Conservation (phyloP, 2,797 vertebrate genomes). For the Bradypodion pumilum region DNA sequence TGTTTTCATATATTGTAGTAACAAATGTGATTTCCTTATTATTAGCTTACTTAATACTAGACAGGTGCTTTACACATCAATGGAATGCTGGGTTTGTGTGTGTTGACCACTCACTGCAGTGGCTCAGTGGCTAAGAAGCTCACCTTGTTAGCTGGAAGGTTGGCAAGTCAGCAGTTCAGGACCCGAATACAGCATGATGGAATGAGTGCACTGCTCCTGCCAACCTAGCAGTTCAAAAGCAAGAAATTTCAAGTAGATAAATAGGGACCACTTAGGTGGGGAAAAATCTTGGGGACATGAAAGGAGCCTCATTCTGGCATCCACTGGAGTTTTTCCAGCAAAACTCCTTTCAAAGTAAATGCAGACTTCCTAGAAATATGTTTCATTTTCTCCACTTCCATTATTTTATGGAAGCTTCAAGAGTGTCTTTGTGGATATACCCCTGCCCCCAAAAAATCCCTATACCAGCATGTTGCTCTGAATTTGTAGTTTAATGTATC, state of each 20-base stretch:
- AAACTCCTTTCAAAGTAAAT: neutral
- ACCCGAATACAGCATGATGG: too few relatives aligned
- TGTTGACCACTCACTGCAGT: neutral
- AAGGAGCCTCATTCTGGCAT: too few relatives aligned
- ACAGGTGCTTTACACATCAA: neutral
- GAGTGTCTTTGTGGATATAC: neutral
- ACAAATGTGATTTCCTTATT: neutral
- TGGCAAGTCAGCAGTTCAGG: too few relatives aligned
- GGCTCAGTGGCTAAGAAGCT: too few relatives aligned
- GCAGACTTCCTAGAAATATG: neutral
- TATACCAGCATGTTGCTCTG: neutral
- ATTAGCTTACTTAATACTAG: neutral
- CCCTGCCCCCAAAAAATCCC: neutral
- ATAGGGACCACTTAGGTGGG: too few relatives aligned
- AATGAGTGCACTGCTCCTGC: too few relatives aligned
- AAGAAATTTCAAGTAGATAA: too few relatives aligned
- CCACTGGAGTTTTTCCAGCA: too few relatives aligned
- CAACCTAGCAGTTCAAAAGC: too few relatives aligned
- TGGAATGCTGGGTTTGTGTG: neutral
- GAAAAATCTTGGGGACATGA: too few relatives aligned
- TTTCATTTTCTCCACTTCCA: neutral
- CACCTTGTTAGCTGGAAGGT: too few relatives aligned
- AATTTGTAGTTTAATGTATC: neutral
- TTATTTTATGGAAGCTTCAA: neutral
- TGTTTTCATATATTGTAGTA: neutral